Conservation (phyloP, 1,140 invertebrate species). For the Brachystomella parvula region DNA sequence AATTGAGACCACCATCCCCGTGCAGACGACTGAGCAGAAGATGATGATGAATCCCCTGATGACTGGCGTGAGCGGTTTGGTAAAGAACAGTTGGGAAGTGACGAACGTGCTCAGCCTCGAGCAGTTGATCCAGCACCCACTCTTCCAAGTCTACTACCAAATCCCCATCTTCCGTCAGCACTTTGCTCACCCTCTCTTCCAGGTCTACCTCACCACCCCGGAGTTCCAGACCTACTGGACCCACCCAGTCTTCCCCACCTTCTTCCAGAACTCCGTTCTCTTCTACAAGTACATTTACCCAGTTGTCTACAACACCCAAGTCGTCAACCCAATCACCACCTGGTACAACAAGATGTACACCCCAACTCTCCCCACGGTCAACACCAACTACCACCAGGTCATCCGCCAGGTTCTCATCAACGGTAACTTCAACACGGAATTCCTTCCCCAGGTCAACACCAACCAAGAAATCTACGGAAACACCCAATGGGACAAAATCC, state of each 20-base stretch:
- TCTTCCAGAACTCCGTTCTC: constrained; percentile 24
- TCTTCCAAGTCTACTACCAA: constrained; percentile 28
- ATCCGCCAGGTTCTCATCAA: background rate
- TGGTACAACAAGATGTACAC: constrained; percentile 3
- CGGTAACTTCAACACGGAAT: background rate
- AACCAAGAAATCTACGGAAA: background rate
- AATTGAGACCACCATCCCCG: constrained; percentile 1
- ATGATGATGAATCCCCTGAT: constrained; percentile 1
- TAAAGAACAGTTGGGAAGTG: background rate
- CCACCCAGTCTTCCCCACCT: constrained; percentile 17
- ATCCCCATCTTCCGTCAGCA: constrained; percentile 32
- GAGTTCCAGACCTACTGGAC: constrained; percentile 28
- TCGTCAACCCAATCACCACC: background rate
- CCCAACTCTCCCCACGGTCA: background rate
- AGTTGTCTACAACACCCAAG: constrained; percentile 8
- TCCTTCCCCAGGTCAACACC: constrained; percentile 6
- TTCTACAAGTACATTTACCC: constrained; percentile 32
- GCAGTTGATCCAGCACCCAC: constrained; percentile 18
- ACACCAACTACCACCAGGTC: background rate
- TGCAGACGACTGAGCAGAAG: background rate
- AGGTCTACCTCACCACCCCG: constrained; percentile 16
- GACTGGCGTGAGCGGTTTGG: background rate
- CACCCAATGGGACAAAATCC: constrained; percentile 22
- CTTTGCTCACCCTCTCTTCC: constrained; percentile 19
- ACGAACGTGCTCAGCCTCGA: constrained; percentile 14